These are phyloP conservation scores for Acrocephalus scirpaceus DNA, from an alignment of 2,797 vertebrate species.

Conservation along the genomic window DNA sequence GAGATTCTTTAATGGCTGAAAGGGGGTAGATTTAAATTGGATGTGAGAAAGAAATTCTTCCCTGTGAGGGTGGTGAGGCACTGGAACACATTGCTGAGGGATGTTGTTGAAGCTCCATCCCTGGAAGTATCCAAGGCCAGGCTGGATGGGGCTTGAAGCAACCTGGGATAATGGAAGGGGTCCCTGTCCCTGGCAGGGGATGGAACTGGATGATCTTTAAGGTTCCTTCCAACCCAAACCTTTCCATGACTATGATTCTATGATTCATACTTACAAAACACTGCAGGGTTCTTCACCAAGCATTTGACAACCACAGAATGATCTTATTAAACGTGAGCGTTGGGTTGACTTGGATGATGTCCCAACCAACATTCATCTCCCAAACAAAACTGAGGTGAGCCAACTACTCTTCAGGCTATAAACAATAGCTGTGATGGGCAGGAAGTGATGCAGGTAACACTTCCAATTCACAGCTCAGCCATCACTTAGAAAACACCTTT, in stretches of 20 bases:
- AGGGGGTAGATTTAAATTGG: neutral
- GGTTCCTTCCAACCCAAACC: neutral
- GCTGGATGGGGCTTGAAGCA: rapidly evolving
- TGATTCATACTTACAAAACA: neutral
- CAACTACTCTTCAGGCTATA: neutral
- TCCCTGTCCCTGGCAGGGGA: neutral
- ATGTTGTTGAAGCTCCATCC: neutral
- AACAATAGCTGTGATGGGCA: neutral
- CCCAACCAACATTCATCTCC: neutral
- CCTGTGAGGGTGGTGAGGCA: neutral
- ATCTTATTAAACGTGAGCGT: neutral
- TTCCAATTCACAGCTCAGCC: neutral
- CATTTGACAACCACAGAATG: neutral
- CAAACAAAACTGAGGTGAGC: neutral
- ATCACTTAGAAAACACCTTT: neutral
- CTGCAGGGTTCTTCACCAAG: neutral
- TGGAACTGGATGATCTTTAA: neutral
- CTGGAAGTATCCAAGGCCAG: neutral
- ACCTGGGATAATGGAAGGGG: neutral
- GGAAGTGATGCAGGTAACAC: neutral
- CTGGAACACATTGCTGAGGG: neutral
- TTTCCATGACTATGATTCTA: neutral
- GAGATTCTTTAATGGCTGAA: neutral
- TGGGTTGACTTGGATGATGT: neutral
- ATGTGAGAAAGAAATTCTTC: neutral